Percentiles rank a stretch among this genome's conserved stretches.
Evolutionary conservation across 1,140 invertebrate species (phyloP).

Genomic region (Hestina assimilis): DNA sequence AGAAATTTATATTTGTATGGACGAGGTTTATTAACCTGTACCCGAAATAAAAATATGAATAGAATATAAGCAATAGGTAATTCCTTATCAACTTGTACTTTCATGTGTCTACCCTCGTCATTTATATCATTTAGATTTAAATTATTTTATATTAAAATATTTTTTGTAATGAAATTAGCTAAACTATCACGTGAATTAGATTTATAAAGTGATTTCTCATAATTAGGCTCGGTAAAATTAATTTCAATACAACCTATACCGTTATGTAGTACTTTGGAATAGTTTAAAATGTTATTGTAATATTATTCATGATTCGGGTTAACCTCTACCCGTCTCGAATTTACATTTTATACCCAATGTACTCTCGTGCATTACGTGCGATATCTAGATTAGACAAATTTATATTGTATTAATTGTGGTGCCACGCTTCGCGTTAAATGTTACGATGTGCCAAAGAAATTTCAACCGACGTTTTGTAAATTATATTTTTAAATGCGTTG

Average conservation of each 20-base stretch:
- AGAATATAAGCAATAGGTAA: slow-evolving; percentile 13
- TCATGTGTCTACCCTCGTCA: slow-evolving; percentile 12
- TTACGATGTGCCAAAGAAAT: slow-evolving; percentile 50
- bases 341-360: slow-evolving; percentile 21
- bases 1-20: slow-evolving; percentile 41
- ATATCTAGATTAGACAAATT: slow-evolving; percentile 17
- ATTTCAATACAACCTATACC: slow-evolving; percentile 4
- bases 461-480: slow-evolving; percentile 6
- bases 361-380: slow-evolving; percentile 1
- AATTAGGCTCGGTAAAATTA: background rate
- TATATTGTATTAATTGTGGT: slow-evolving; percentile 42
- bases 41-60: slow-evolving; percentile 12
- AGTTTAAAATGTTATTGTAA: slow-evolving; percentile 25
- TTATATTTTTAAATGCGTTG: too few species aligned
- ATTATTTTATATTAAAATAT: background rate
- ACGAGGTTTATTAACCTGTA: slow-evolving; percentile 14
- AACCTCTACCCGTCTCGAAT: slow-evolving; percentile 12
- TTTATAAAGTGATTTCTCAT: background rate
- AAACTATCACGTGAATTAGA: background rate
- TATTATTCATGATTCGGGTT: slow-evolving; percentile 26
- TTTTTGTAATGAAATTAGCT: background rate
- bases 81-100: slow-evolving; percentile 11
- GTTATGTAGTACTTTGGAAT: slow-evolving; percentile 4
- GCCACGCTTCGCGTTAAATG: slow-evolving; percentile 44
- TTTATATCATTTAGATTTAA: background rate